Conservation (phyloP, 2,888 invertebrate genomes). For the Pemphredon lugubris region DNA sequence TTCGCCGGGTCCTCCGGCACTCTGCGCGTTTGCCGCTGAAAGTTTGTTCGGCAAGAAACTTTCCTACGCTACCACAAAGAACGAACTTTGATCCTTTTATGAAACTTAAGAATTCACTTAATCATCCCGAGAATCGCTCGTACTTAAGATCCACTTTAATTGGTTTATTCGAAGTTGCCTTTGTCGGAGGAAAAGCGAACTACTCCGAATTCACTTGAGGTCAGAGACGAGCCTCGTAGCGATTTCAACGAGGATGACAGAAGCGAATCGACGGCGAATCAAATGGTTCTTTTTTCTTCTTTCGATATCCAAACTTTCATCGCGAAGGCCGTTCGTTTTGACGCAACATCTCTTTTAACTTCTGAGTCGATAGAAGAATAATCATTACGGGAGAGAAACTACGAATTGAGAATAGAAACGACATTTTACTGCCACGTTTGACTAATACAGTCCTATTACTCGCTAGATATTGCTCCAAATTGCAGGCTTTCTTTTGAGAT, state of each 20-base stretch:
- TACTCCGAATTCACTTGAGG: too few species aligned
- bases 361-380: too few species aligned
- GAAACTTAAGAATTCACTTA: slow-evolving; percentile 19
- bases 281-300: too few species aligned
- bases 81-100: slow-evolving; percentile 9
- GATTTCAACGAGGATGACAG: too few species aligned
- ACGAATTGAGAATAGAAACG: neutral
- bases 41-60: slow-evolving; percentile 13
- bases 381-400: neutral
- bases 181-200: neutral
- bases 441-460: too few species aligned
- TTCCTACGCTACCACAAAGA: neutral
- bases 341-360: too few species aligned
- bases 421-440: neutral
- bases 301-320: too few species aligned
- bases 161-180: neutral
- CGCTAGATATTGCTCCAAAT: too few species aligned
- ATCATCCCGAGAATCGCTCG: slow-evolving; percentile 4
- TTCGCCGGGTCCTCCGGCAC: neutral
- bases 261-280: too few species aligned
- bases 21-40: slow-evolving; percentile 1
- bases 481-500: too few species aligned
- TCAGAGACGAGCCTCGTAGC: too few species aligned
- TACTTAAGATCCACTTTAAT: neutral
- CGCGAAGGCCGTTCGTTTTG: too few species aligned